phyloP scores from a whole-genome alignment of 2,888 invertebrate genomes.

The Temnothorax rugatulus region DNA sequence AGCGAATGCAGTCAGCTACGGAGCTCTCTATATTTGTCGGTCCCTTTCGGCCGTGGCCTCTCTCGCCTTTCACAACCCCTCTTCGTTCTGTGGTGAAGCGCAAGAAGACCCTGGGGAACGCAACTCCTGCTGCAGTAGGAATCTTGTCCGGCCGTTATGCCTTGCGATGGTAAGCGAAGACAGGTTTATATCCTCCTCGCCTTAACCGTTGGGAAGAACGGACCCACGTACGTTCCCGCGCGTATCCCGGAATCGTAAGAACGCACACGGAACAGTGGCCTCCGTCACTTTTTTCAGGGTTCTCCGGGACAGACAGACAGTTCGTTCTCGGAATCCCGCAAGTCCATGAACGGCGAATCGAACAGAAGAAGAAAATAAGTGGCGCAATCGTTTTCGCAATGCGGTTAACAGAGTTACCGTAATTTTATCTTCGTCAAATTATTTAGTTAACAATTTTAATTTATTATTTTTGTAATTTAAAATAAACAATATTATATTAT shows the following conservation, averaged over 20 bases:
- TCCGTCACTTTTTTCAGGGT: constrained; percentile 5
- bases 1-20: constrained; percentile 58
- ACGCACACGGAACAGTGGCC: constrained; percentile 23
- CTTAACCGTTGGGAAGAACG: constrained; percentile 70
- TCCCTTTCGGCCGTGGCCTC: constrained; percentile 33
- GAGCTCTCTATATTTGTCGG: constrained; percentile 46
- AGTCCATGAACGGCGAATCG: constrained; percentile 26
- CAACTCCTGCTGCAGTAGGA: constrained; percentile 73
- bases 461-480: background rate
- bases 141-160: constrained; percentile 78
- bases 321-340: constrained; percentile 22
- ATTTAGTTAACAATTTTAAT: background rate
- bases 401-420: background rate
- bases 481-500: background rate
- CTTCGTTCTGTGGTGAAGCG: constrained; percentile 52
- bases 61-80: constrained; percentile 33
- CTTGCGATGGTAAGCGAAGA: constrained; percentile 74
- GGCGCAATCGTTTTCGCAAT: constrained; percentile 9
- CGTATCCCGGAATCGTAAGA: constrained; percentile 60
- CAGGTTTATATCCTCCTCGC: constrained; percentile 76
- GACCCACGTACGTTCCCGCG: constrained; percentile 50
- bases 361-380: constrained; percentile 1
- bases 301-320: background rate
- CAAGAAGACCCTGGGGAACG: constrained; percentile 73
- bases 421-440: background rate